phyloP scores from a whole-genome alignment of 2,797 vertebrate genomes.

The Xiphorhynchus erythropygius region DNA sequence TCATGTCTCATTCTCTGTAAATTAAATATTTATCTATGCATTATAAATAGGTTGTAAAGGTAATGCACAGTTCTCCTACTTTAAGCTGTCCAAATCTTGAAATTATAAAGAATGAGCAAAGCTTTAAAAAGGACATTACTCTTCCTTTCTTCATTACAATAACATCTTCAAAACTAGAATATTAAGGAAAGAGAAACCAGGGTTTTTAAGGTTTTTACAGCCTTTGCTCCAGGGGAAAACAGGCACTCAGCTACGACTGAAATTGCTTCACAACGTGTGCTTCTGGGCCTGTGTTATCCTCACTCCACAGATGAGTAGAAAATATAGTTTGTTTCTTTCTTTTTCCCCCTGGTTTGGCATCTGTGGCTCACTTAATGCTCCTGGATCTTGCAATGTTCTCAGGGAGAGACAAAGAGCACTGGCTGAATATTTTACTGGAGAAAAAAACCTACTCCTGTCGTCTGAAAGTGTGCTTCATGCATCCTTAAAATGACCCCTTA shows the following conservation, averaged over 20 bases:
- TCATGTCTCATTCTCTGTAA: not conserved
- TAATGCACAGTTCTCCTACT: not conserved
- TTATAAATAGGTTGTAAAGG: not conserved
- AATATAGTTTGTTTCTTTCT: constrained; percentile 77
- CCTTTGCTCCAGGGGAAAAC: constrained; percentile 76
- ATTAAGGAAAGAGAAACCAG: constrained; percentile 72
- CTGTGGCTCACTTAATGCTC: constrained; percentile 67
- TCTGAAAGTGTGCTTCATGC: not conserved
- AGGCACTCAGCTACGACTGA: constrained; percentile 77
- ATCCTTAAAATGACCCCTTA: constrained; percentile 61
- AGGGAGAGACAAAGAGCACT: constrained; percentile 45
- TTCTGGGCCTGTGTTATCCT: constrained; percentile 75
- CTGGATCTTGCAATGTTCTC: constrained; percentile 58
- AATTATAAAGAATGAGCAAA: not conserved
- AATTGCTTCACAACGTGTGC: constrained; percentile 76
- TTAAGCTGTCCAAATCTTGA: not conserved
- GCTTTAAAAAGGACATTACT: constrained; percentile 40
- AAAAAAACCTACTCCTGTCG: constrained; percentile 31
- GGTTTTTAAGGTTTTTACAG: constrained; percentile 74
- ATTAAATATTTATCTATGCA: constrained; percentile 38
- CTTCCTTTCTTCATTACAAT: constrained; percentile 55
- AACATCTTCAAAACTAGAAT: constrained; percentile 69
- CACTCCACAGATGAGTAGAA: constrained; percentile 76
- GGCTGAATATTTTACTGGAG: constrained; percentile 36
- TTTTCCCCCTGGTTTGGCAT: constrained; percentile 56